These are phyloP conservation scores for Pungitius pungitius DNA, from an alignment of 2,113 vertebrate species.

Conservation along the genomic window DNA sequence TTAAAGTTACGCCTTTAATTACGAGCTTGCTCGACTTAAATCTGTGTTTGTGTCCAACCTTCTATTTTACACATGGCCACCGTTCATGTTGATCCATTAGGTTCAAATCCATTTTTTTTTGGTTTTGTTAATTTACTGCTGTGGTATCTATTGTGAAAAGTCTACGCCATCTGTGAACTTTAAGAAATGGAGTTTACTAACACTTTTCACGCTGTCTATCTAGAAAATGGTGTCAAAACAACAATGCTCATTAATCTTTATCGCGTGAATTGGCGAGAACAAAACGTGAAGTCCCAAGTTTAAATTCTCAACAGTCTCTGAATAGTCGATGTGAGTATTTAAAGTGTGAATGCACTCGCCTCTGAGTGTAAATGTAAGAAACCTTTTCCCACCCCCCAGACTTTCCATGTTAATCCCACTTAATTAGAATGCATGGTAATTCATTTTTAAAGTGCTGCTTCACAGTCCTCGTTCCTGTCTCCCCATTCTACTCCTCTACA, in stretches of 20 bases:
- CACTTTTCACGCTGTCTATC: neutral
- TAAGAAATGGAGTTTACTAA: neutral
- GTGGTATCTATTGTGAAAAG: neutral
- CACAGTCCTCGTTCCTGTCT: constrained; percentile 7
- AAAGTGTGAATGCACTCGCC: neutral
- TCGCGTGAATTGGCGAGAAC: constrained; percentile 22
- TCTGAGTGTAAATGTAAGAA: neutral
- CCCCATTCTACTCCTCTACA: constrained; percentile 36
- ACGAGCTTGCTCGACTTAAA: neutral
- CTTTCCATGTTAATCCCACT: constrained; percentile 26
- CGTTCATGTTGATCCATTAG: neutral
- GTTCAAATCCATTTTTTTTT: neutral
- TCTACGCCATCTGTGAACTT: constrained; percentile 10
- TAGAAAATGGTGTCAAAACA: neutral
- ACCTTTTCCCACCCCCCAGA: constrained; percentile 9
- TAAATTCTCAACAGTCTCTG: neutral
- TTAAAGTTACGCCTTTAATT: fast-evolving
- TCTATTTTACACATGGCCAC: neutral
- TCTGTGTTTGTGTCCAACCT: too few species aligned
- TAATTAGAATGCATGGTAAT: constrained; percentile 38
- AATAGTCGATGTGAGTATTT: neutral
- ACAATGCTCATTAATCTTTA: neutral
- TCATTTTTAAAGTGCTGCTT: constrained; percentile 28
- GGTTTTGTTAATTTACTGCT: too few species aligned
- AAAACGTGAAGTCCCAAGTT: neutral